Evolutionary conservation across 2,888 invertebrate species (phyloP).

Genomic region (Argynnis bischoffii): DNA sequence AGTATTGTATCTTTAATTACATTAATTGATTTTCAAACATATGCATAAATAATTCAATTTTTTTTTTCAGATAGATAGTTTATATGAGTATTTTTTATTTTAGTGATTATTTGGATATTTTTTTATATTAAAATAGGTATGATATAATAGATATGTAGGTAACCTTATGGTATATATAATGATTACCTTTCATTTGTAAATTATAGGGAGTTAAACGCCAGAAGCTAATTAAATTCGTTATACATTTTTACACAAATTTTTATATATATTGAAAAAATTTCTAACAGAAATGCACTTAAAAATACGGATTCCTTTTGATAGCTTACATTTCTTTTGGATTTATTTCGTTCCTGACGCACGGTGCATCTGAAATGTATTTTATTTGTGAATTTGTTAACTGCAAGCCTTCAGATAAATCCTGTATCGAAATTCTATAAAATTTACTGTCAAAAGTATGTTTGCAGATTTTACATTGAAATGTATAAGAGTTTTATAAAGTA

Average conservation of each 20-base stretch:
- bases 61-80: no score
- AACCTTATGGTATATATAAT: no score
- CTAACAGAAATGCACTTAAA: slow-evolving; percentile 20
- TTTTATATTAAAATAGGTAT: no score
- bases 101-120: no score
- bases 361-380: slow-evolving; percentile 39
- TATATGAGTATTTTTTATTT: no score
- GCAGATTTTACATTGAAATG: slow-evolving; percentile 13
- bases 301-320: slow-evolving; percentile 16
- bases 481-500: slow-evolving; percentile 9
- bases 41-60: no score
- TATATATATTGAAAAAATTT: neutral
- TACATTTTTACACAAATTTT: neutral
- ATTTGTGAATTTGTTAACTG: slow-evolving; percentile 38
- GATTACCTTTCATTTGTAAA: no score
- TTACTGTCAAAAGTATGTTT: slow-evolving; percentile 19
- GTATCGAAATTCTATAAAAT: slow-evolving; percentile 26
- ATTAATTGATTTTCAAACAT: no score
- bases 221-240: neutral
- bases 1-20: no score
- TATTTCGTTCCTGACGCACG: slow-evolving; percentile 30
- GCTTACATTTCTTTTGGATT: slow-evolving; percentile 22
- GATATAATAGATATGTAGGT: no score
- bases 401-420: slow-evolving; percentile 26
- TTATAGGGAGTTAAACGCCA: neutral